Base-by-base conservation (phyloP, 1,140 invertebrate genomes). In the Psix sp. region DNA sequence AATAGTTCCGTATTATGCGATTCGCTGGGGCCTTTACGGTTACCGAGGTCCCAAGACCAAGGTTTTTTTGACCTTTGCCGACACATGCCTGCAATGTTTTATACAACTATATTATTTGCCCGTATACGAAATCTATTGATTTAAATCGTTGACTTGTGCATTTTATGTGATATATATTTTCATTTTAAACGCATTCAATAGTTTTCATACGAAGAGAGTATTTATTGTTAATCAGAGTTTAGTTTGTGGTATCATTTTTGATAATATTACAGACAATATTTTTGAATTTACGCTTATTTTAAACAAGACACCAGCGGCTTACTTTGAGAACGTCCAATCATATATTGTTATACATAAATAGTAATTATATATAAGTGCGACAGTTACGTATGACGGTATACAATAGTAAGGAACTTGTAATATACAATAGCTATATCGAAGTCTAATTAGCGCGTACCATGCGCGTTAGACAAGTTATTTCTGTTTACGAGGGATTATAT, bases 1-100 rank as follows among this genome's bases (percentile, higher is more conserved):
- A 87, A 87, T 87, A 87, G 86, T 86, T 87, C 83, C 84, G 81
- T 86, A 86, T 70, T 66, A 78, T 76, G 76, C 79, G 77, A 78
- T 82, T 72, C 70, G 65, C 67, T 38, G 36, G 31, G 51, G 59
- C 51, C 57, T 29, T 72, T 63, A 72, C 57, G 67, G 68, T 57
- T 39, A 56, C 51, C 45, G 68, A 57, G 68, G 59, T 72, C 16
- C 31, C 43, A 57, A 16, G 59, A 29, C 36, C 59, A 43, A 72
- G 51, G 68, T 57, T 52, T 48, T 67, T 57, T 49, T 29, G 54
- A 18, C 13, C 36, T 6, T 46, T 46, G 11, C 33, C 46, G 56
- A 35, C 56, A 60, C 48, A 70, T 54, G 54, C 26, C 26, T 46
- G 39, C 26, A 20, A 43, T 18, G 11, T 20, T 70, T 46, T 13